These are phyloP conservation scores for Tinea pellionella DNA, from an alignment of 2,888 invertebrate species.

Conservation along the genomic window DNA sequence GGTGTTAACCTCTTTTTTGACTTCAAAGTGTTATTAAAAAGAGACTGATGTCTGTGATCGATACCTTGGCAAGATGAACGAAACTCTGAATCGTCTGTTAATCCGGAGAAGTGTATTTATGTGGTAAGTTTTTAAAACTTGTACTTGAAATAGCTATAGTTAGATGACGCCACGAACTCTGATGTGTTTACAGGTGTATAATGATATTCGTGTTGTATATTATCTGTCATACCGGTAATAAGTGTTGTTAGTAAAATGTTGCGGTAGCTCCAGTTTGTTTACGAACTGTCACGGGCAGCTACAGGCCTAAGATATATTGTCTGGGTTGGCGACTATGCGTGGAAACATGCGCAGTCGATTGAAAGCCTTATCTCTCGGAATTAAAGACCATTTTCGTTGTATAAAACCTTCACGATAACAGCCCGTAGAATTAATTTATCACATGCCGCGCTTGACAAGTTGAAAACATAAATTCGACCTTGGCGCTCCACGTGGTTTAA, in stretches of 20 bases:
- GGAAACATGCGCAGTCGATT: slow-evolving; percentile 35
- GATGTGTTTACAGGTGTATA: not conserved
- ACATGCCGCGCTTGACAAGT: slow-evolving; percentile 71
- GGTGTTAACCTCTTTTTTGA: slow-evolving; percentile 62
- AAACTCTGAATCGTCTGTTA: slow-evolving; percentile 50
- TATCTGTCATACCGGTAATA: not conserved
- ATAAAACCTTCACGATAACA: slow-evolving; percentile 42
- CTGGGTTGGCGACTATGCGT: slow-evolving; percentile 70
- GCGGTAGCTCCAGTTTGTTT: slow-evolving; percentile 70
- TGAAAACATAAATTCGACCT: slow-evolving; percentile 72
- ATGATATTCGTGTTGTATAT: not conserved
- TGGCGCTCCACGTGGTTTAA: slow-evolving; percentile 66
- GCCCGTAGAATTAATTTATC: slow-evolving; percentile 70
- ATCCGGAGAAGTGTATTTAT: slow-evolving; percentile 39
- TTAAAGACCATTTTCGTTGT: slow-evolving; percentile 25
- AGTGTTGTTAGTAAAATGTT: slow-evolving; percentile 30
- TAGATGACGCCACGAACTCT: not conserved
- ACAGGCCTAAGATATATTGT: slow-evolving; percentile 71
- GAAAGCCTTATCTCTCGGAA: slow-evolving; percentile 21
- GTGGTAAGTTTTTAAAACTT: slow-evolving; percentile 44
- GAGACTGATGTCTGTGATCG: slow-evolving; percentile 45
- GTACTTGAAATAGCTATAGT: slow-evolving; percentile 11
- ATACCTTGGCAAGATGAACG: slow-evolving; percentile 66
- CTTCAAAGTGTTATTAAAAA: slow-evolving; percentile 36
- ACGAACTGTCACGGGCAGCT: slow-evolving; percentile 70